These are phyloP conservation scores for Norana najaformis DNA, from an alignment of 2,888 invertebrate genomes.

Conservation along the genomic window DNA sequence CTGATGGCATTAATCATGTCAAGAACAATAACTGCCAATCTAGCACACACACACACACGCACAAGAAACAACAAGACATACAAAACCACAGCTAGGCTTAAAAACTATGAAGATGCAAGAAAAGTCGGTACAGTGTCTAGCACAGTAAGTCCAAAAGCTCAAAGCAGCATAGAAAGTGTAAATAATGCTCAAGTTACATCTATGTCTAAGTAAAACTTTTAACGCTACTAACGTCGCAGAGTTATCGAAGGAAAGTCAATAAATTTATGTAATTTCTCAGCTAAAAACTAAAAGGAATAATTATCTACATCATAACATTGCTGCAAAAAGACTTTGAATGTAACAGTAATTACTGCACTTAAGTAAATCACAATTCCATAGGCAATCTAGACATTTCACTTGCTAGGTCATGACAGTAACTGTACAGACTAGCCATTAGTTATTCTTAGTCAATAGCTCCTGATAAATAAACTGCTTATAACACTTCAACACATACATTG, in stretches of 20 bases:
- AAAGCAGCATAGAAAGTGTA: background rate
- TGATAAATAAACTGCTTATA: background rate
- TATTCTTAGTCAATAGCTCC: background rate
- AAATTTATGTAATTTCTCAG: background rate
- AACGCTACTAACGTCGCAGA: background rate
- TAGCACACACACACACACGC: background rate
- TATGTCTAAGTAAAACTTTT: background rate
- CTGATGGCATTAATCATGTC: background rate
- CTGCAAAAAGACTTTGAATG: background rate
- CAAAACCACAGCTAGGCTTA: constrained; percentile 1
- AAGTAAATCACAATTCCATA: background rate
- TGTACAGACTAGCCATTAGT: background rate
- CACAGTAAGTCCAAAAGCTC: background rate
- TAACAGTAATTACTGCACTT: background rate
- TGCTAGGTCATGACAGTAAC: background rate
- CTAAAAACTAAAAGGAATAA: constrained; percentile 2
- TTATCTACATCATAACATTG: background rate
- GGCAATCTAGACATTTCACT: background rate
- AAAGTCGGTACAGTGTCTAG: background rate
- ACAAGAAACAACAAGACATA: background rate
- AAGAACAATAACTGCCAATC: constrained; percentile 5
- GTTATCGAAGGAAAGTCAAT: background rate
- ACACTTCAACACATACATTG: background rate
- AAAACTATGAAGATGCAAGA: background rate
- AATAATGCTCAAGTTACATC: background rate